These are phyloP conservation scores for Dryoscopus gambensis DNA, from an alignment of 2,113 vertebrate genomes.

Conservation along the genomic window DNA sequence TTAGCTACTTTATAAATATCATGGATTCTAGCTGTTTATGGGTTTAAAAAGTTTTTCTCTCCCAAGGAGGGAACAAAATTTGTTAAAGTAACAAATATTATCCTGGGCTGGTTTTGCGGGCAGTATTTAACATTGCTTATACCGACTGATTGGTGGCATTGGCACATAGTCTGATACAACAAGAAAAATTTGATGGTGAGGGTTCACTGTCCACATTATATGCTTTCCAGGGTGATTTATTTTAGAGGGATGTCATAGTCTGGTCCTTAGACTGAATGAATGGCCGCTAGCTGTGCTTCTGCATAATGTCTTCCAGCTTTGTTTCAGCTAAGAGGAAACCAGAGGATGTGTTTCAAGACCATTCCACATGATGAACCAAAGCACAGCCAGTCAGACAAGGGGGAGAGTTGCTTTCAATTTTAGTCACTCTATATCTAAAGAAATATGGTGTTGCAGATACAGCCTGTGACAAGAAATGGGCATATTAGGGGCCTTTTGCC, in stretches of 20 bases:
- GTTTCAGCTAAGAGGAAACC: background rate
- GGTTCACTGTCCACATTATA: background rate
- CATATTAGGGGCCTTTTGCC: background rate
- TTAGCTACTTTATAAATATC: background rate
- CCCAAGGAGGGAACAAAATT: no score
- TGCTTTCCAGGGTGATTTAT: background rate
- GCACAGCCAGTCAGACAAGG: background rate
- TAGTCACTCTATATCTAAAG: background rate
- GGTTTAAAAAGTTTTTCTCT: background rate
- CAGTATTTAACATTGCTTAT: background rate
- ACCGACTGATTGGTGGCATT: fast-evolving
- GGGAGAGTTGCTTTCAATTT: background rate
- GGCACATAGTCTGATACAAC: background rate
- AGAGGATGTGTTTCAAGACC: background rate
- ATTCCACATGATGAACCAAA: background rate
- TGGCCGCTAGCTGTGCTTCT: background rate
- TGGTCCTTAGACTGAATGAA: background rate
- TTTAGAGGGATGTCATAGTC: background rate
- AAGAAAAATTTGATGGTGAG: background rate
- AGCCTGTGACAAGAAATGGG: background rate
- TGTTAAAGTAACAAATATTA: background rate
- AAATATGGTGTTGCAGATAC: background rate
- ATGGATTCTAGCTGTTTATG: background rate
- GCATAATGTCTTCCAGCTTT: background rate
- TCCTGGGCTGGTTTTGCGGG: background rate